Evolutionary conservation across 1,140 invertebrate genomes (phyloP).

Genomic region (Cotesia glomerata): DNA sequence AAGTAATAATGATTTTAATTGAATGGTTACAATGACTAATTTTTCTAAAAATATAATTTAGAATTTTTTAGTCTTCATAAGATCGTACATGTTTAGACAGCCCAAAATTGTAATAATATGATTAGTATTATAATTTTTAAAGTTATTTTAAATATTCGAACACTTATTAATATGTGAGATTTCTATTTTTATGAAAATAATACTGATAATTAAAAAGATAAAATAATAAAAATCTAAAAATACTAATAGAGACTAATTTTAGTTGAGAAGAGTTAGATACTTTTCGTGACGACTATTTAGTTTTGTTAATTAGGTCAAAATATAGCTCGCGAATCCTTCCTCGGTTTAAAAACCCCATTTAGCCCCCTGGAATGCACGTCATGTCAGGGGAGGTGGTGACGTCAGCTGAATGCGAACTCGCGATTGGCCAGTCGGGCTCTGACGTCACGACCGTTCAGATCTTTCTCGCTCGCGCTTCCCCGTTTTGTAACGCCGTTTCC

Average conservation of each 20-base stretch:
- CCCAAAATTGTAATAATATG: too few relatives aligned
- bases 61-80: too few relatives aligned
- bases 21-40: too few relatives aligned
- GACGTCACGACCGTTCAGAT: constrained; percentile 50
- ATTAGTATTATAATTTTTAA: too few relatives aligned
- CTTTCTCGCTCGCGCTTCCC: constrained; percentile 12
- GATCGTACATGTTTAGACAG: too few relatives aligned
- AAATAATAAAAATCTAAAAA: not conserved
- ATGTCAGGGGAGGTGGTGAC: constrained; percentile 57
- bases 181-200: too few relatives aligned
- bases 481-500: not conserved
- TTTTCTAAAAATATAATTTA: too few relatives aligned
- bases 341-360: constrained; percentile 37
- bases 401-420: constrained; percentile 49
- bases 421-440: constrained; percentile 54
- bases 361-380: constrained; percentile 52
- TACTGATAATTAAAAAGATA: constrained; percentile 8
- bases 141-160: too few relatives aligned
- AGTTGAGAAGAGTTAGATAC: constrained; percentile 22
- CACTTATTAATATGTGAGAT: not conserved
- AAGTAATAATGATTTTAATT: too few relatives aligned
- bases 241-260: too few relatives aligned
- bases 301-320: constrained; percentile 58
- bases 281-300: constrained; percentile 44
- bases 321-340: constrained; percentile 43